Evolutionary conservation across 2,797 vertebrate species (phyloP).

Genomic region (Anguilla megastoma): DNA sequence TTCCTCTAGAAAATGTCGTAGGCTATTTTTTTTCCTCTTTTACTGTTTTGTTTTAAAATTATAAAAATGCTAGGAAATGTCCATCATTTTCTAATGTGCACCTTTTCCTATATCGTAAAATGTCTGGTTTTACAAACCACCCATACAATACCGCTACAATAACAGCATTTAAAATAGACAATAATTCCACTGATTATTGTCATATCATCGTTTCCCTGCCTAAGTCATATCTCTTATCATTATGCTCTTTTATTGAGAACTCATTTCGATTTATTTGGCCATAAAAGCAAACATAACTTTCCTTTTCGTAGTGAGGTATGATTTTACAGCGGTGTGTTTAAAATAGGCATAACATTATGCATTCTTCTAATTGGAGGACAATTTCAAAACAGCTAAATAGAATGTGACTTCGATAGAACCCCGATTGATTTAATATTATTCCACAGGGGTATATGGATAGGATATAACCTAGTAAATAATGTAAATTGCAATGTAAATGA

Average conservation of each 20-base stretch:
- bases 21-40: background rate
- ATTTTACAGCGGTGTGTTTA: conserved; percentile 50
- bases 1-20: background rate
- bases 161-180: conserved; percentile 46
- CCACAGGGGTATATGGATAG: too few species aligned
- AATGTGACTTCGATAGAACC: background rate
- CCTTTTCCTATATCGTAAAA: background rate
- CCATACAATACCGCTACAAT: conserved; percentile 40
- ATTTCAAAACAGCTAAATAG: background rate
- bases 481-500: background rate
- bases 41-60: background rate
- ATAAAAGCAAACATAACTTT: conserved; percentile 53
- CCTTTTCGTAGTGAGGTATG: conserved; percentile 31
- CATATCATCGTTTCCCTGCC: conserved; percentile 40
- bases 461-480: background rate
- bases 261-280: conserved; percentile 53
- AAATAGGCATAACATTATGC: conserved; percentile 18
- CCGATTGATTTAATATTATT: background rate
- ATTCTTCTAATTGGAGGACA: background rate
- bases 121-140: background rate
- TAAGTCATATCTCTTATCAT: conserved; percentile 59
- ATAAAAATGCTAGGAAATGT: background rate
- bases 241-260: conserved; percentile 53
- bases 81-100: background rate
- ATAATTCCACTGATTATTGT: conserved; percentile 51